phyloP scores from a whole-genome alignment of 2,888 invertebrate species.

The Eristalis tenax region DNA sequence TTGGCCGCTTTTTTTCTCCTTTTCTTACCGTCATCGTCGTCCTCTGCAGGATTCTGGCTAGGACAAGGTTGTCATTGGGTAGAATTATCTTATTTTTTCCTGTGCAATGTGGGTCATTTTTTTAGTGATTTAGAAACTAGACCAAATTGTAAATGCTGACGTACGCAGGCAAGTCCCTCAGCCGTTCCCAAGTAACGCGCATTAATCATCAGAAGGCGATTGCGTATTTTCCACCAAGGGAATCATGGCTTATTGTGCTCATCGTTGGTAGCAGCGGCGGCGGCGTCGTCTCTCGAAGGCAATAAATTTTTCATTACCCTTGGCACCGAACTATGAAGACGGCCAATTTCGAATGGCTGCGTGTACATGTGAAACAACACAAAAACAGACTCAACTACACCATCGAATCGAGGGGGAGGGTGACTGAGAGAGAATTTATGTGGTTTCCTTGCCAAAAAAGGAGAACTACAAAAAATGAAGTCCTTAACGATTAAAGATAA shows the following conservation, averaged over 20 bases:
- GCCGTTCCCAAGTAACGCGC: background rate
- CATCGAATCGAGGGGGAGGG: background rate
- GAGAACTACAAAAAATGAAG: conserved; percentile 17
- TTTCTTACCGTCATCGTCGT: background rate
- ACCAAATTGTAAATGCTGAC: background rate
- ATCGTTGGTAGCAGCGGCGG: background rate
- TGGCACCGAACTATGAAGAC: conserved; percentile 6
- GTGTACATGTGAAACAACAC: background rate
- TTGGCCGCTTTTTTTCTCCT: background rate
- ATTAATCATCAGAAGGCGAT: background rate
- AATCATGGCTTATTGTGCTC: background rate
- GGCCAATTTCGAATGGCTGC: background rate
- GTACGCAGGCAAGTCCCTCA: background rate
- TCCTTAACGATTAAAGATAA: conserved; percentile 41
- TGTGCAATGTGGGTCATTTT: background rate
- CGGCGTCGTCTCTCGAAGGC: background rate
- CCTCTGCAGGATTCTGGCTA: background rate
- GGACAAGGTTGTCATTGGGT: background rate
- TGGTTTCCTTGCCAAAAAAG: conserved; percentile 50
- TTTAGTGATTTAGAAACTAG: background rate
- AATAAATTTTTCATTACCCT: conserved; percentile 19
- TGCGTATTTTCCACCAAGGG: background rate
- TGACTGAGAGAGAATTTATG: conserved; percentile 41
- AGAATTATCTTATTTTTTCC: background rate
- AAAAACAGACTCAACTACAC: conserved; percentile 9